These are phyloP conservation scores for Dastarcus helophoroides DNA, from an alignment of 2,888 invertebrate species.

Conservation along the genomic window DNA sequence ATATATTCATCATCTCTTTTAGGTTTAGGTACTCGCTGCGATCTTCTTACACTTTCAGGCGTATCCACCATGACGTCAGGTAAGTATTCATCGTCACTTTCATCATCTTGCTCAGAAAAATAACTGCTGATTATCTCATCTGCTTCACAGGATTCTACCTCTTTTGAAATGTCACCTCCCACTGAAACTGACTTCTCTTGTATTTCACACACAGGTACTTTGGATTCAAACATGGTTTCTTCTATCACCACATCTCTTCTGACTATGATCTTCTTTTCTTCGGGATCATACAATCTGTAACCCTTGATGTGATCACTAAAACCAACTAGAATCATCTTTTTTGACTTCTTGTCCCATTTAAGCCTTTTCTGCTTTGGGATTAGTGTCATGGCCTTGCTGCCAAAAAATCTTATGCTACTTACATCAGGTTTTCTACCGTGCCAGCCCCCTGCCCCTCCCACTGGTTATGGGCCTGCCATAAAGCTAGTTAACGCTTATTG, in stretches of 20 bases:
- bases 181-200: constrained; percentile 11
- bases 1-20: constrained; percentile 16
- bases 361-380: constrained; percentile 7
- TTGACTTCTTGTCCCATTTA: constrained; percentile 13
- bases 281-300: constrained; percentile 12
- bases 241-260: constrained; percentile 13
- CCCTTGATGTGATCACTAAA: constrained; percentile 8
- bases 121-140: not conserved
- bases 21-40: constrained; percentile 13
- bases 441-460: no score
- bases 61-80: constrained; percentile 2
- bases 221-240: constrained; percentile 9
- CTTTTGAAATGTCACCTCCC: constrained; percentile 7
- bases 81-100: constrained; percentile 3
- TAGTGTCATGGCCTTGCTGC: constrained; percentile 7
- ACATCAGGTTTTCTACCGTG: constrained; percentile 14
- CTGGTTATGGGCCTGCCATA: no score
- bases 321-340: constrained; percentile 6
- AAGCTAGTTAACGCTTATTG: no score
- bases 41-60: constrained; percentile 12
- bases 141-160: constrained; percentile 3
- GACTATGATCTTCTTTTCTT: constrained; percentile 7
- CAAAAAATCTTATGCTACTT: constrained; percentile 14
- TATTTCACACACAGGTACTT: constrained; percentile 3
- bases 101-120: constrained; percentile 1